These are phyloP conservation scores for Sylvilagus bachmani DNA, from an alignment of 2,113 vertebrate species.

Conservation along the genomic window DNA sequence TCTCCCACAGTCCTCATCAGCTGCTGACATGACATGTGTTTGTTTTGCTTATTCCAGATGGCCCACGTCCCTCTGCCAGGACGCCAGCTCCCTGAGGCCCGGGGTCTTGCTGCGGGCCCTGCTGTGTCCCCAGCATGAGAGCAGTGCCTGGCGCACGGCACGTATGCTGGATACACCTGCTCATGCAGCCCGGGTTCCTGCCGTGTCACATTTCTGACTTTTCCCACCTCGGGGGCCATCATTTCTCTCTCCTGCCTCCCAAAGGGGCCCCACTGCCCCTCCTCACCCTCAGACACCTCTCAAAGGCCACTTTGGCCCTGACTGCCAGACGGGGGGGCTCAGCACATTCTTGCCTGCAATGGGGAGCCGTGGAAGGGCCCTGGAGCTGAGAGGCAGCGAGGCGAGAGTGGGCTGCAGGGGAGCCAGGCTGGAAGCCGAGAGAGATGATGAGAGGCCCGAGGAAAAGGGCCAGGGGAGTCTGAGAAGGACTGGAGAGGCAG, in stretches of 20 bases:
- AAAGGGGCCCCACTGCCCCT: neutral
- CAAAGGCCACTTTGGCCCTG: neutral
- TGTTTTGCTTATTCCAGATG: neutral
- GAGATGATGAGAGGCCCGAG: neutral
- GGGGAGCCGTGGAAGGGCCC: neutral
- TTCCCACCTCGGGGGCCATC: neutral
- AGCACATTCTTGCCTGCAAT: neutral
- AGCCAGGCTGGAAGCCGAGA: neutral
- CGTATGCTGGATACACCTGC: neutral
- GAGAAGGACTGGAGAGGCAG: no score
- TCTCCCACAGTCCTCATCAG: neutral
- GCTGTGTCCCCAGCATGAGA: neutral
- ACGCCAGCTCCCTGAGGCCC: neutral
- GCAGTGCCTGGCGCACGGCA: neutral
- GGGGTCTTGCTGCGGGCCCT: neutral
- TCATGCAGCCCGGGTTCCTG: neutral
- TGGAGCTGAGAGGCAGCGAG: neutral
- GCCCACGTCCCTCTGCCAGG: neutral
- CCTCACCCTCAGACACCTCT: neutral
- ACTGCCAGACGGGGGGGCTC: neutral
- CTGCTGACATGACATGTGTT: neutral
- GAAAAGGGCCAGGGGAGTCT: neutral
- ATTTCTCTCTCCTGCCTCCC: neutral
- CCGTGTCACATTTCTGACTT: neutral
- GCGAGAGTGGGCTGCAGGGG: no score